Evolutionary conservation across 2,797 vertebrate genomes (phyloP).

Genomic region (Molossus molossus): DNA sequence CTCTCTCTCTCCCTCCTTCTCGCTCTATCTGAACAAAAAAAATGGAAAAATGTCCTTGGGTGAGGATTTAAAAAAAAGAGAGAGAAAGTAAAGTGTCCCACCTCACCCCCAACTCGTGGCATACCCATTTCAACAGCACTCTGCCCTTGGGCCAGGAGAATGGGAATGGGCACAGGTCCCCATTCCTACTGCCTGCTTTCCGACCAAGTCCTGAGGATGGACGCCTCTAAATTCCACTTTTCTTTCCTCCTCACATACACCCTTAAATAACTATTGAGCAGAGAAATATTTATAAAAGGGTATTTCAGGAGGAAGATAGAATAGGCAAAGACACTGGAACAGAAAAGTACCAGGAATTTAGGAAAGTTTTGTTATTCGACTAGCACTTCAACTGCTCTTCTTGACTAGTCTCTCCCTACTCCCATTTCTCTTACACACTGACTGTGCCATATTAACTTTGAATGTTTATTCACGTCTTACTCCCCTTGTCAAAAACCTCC

Average conservation of each 20-base stretch:
- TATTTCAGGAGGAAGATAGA: neutral
- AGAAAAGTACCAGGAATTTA: neutral
- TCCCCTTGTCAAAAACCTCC: neutral
- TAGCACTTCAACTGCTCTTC: neutral
- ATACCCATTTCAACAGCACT: neutral
- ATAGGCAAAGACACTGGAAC: neutral
- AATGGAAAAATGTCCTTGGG: too few species aligned
- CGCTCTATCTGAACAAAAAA: too few species aligned
- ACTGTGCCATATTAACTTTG: neutral
- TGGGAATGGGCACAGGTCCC: too few species aligned
- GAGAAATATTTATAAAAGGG: neutral
- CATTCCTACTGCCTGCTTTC: neutral
- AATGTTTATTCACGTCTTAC: neutral
- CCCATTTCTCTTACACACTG: accelerated
- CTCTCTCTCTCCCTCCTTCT: too few species aligned
- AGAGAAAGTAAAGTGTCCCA: neutral
- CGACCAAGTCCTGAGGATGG: neutral
- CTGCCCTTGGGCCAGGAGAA: neutral
- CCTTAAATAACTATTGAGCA: neutral
- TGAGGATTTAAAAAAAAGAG: neutral
- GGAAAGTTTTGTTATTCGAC: neutral
- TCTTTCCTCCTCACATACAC: neutral
- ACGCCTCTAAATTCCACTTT: neutral
- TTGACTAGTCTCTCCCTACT: neutral
- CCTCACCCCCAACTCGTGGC: neutral